Conservation (phyloP, 2,888 invertebrate species). For the Tridacna gigas region DNA sequence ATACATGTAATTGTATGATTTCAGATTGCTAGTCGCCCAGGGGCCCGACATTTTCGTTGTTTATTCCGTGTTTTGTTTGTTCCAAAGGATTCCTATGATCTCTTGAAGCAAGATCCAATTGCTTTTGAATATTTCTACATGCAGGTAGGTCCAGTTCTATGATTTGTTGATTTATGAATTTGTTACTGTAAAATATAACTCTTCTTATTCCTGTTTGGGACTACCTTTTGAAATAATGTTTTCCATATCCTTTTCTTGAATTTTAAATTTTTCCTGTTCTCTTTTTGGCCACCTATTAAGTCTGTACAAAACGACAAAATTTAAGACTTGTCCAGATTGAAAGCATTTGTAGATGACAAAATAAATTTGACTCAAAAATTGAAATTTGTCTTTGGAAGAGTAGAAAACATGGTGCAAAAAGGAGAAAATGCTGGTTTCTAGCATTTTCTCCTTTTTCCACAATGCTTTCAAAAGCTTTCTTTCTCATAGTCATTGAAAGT, state of each 20-base stretch:
- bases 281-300: no score
- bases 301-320: no score
- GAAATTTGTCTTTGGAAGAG: no score
- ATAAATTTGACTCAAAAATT: no score
- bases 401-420: not conserved
- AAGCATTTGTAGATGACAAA: no score
- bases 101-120: constrained; percentile 93
- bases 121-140: constrained; percentile 95
- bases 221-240: no score
- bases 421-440: not conserved
- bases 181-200: no score
- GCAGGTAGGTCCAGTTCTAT: constrained; percentile 86
- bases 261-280: no score
- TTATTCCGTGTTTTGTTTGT: constrained; percentile 95
- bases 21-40: constrained; percentile 95
- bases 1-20: constrained; percentile 59
- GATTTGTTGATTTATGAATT: no score
- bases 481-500: not conserved
- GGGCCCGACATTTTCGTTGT: constrained; percentile 92
- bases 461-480: not conserved
- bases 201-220: no score
- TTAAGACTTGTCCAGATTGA: no score
- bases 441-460: not conserved
- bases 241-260: no score
- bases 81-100: constrained; percentile 92